Evolutionary conservation across 2,888 invertebrate genomes (phyloP).

Genomic region (Orthosia incerta): DNA sequence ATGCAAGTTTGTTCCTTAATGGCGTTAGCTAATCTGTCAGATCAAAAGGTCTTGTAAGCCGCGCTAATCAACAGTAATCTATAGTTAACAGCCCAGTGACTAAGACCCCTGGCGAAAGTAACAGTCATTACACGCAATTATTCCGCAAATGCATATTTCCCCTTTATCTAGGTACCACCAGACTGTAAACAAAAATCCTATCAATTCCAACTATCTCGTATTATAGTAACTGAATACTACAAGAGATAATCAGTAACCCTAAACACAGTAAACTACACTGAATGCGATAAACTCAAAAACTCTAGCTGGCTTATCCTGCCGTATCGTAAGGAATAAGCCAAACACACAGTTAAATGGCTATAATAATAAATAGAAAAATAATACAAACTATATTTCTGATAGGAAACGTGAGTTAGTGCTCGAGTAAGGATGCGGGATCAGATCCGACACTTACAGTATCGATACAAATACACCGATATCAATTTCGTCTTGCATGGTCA

Average conservation of each 20-base stretch:
- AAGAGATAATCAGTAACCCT: conserved; percentile 45
- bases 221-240: conserved; percentile 42
- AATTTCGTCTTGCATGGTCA: not conserved
- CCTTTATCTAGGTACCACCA: conserved; percentile 10
- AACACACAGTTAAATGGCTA: conserved; percentile 22
- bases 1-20: conserved; percentile 13
- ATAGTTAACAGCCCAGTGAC: conserved; percentile 2
- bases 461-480: not conserved
- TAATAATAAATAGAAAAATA: conserved; percentile 54
- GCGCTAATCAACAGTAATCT: conserved; percentile 22
- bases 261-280: conserved; percentile 39
- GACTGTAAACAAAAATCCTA: conserved; percentile 37
- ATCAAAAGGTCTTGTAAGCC: conserved; percentile 24
- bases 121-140: conserved; percentile 35
- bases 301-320: conserved; percentile 16
- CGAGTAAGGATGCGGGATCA: not conserved
- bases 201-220: conserved; percentile 25
- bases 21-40: conserved; percentile 22
- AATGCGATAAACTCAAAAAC: conserved; percentile 34
- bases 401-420: conserved; percentile 29
- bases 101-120: conserved; percentile 25
- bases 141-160: conserved; percentile 36
- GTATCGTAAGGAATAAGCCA: conserved; percentile 33
- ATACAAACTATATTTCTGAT: conserved; percentile 42
- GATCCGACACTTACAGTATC: not conserved